phyloP scores from a whole-genome alignment of 1,140 invertebrate genomes.

The Drosophila melanica region DNA sequence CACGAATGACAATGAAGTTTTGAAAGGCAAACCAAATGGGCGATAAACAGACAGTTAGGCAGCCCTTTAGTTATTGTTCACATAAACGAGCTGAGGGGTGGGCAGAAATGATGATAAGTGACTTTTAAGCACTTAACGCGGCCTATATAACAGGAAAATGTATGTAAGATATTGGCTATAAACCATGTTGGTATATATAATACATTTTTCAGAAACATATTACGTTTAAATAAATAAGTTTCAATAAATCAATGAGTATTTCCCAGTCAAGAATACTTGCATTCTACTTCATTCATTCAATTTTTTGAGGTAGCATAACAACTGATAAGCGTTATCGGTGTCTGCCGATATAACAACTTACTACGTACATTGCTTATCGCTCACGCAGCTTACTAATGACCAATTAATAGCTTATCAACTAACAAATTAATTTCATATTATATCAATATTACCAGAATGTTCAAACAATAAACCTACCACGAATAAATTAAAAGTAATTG shows the following conservation, averaged over 20 bases:
- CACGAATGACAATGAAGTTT: conserved; percentile 2
- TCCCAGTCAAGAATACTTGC: not conserved
- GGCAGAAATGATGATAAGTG: not conserved
- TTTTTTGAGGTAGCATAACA: no score
- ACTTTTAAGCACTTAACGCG: not conserved
- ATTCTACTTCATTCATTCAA: no score
- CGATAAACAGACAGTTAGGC: conserved; percentile 29
- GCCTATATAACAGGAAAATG: not conserved
- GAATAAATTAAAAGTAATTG: not conserved
- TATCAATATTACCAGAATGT: not conserved
- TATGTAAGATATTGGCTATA: not conserved
- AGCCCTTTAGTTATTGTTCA: conserved; percentile 18
- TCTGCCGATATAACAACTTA: conserved; percentile 28
- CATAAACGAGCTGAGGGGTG: conserved; percentile 1
- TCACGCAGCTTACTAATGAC: conserved; percentile 11
- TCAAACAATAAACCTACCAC: not conserved
- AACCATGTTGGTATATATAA: not conserved
- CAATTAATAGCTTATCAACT: not conserved
- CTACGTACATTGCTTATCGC: conserved; percentile 50
- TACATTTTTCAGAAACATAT: no score
- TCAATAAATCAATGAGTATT: not conserved
- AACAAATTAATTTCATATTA: not conserved
- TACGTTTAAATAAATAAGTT: no score
- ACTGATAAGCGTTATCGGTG: not conserved
- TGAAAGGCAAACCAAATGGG: conserved; percentile 9